phyloP scores from a whole-genome alignment of 1,140 invertebrate species.

The Tetragnatha versicolor region DNA sequence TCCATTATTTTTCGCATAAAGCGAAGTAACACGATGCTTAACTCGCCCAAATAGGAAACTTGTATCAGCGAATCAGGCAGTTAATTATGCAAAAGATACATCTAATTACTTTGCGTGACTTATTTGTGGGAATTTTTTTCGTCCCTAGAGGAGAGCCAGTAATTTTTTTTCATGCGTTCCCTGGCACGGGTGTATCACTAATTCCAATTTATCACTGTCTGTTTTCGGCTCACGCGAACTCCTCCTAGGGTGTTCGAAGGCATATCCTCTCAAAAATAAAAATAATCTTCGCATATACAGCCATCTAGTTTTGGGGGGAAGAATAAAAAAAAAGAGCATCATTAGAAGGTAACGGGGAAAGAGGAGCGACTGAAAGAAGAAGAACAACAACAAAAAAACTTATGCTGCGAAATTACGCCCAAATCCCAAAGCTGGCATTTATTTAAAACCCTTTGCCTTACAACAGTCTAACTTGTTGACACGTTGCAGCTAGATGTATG shows the following conservation, averaged over 20 bases:
- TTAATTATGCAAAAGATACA: slow-evolving; percentile 42
- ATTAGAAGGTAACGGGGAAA: not conserved
- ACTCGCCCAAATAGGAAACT: slow-evolving; percentile 8
- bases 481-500: too few relatives aligned
- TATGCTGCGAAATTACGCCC: not conserved
- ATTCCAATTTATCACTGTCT: slow-evolving; percentile 35
- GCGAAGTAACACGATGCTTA: slow-evolving; percentile 11
- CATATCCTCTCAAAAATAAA: not conserved
- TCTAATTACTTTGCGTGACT: slow-evolving; percentile 48
- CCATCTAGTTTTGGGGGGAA: not conserved
- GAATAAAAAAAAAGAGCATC: not conserved
- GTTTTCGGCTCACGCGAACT: slow-evolving; percentile 20
- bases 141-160: not conserved
- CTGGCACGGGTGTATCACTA: slow-evolving; percentile 10
- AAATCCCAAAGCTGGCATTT: not conserved
- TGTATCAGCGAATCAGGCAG: not conserved
- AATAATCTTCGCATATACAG: not conserved
- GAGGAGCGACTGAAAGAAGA: not conserved
- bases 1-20: not conserved
- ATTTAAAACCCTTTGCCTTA: not conserved
- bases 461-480: not conserved
- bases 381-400: not conserved
- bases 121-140: slow-evolving; percentile 22
- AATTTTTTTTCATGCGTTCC: slow-evolving; percentile 2
- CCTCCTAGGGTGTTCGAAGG: too few relatives aligned